These are phyloP conservation scores for Clarias laeviceps DNA, from an alignment of 2,797 vertebrate genomes.

Conservation along the genomic window DNA sequence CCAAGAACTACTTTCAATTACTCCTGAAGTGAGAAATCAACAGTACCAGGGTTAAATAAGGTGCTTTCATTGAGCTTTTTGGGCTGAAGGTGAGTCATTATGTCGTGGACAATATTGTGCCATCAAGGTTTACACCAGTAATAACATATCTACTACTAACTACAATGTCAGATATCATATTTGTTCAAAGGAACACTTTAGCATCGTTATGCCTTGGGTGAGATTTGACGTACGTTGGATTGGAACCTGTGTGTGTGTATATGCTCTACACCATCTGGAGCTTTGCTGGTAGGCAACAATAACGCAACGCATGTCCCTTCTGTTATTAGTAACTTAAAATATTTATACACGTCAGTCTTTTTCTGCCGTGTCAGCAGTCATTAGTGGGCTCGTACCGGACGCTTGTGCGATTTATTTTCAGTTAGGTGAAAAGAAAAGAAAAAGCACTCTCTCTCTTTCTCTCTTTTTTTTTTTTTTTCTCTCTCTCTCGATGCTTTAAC, in stretches of 20 bases:
- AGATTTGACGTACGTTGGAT: slow-evolving; percentile 3
- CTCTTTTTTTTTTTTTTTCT: too few species aligned
- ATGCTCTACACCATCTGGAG: not conserved
- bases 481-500: not conserved
- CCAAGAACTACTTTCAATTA: not conserved
- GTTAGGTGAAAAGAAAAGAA: not conserved
- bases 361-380: not conserved
- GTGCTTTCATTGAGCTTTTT: not conserved
- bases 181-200: not conserved
- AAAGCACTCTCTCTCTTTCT: too few species aligned
- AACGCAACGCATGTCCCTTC: not conserved
- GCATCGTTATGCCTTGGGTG: not conserved
- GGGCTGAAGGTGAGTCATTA: not conserved
- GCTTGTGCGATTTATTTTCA: not conserved
- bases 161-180: too few species aligned
- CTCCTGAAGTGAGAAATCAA: not conserved
- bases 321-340: not conserved
- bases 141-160: not conserved
- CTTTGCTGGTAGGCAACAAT: not conserved
- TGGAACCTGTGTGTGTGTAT: too few species aligned
- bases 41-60: not conserved
- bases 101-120: not conserved
- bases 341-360: not conserved
- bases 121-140: not conserved
- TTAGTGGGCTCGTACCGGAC: not conserved